Conservation (phyloP, 2,888 invertebrate species). For the Dorcus parallelipipedus region DNA sequence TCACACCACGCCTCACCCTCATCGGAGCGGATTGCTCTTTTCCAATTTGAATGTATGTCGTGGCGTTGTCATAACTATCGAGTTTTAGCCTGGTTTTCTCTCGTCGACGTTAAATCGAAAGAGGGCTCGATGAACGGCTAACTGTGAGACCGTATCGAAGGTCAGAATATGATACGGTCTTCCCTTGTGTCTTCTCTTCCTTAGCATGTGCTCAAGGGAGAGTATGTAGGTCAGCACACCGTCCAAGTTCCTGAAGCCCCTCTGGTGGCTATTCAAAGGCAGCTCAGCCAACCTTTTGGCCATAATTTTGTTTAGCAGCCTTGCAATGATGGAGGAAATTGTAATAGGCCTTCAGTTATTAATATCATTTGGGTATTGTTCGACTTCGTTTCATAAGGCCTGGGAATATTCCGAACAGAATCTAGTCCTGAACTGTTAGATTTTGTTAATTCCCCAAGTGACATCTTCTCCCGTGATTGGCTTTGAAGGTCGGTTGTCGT, state of each 20-base stretch:
- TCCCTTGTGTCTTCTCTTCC: not conserved
- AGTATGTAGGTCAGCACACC: constrained; percentile 20
- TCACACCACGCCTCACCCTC: no score
- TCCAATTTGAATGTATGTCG: no score
- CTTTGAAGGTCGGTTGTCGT: not conserved
- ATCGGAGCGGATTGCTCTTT: no score
- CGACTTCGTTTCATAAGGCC: constrained; percentile 2
- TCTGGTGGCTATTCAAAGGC: constrained; percentile 9
- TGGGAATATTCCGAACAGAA: constrained; percentile 10
- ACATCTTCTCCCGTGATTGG: constrained; percentile 13
- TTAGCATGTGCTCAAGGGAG: not conserved
- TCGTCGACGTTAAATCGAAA: no score
- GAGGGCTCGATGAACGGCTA: no score
- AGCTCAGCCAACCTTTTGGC: constrained; percentile 15
- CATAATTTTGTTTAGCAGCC: constrained; percentile 18
- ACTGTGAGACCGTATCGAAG: no score
- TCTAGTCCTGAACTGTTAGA: constrained; percentile 15
- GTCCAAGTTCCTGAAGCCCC: constrained; percentile 20
- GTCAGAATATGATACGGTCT: not conserved
- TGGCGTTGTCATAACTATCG: no score
- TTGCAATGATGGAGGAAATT: constrained; percentile 13
- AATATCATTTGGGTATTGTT: constrained; percentile 13
- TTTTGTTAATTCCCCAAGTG: not conserved
- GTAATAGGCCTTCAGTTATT: constrained; percentile 25
- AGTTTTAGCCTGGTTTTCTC: no score